Conservation (phyloP, 2,113 vertebrate genomes). For the Fulica atra region DNA sequence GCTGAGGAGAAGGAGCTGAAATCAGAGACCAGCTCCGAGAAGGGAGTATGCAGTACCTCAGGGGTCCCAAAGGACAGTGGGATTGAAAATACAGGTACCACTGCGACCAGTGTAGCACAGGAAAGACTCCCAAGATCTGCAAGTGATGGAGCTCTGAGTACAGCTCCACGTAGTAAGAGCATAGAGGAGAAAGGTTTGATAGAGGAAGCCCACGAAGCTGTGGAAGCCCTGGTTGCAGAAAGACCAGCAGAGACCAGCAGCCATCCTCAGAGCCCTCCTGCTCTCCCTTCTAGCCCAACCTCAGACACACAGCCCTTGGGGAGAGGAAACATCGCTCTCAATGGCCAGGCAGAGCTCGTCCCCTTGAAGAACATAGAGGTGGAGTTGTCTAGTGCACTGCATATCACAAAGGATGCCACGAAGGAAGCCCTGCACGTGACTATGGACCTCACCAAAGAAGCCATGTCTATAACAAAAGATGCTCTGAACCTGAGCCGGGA, state of each 20-base stretch:
- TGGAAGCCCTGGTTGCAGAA: slow-evolving; percentile 76
- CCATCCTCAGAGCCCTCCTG: slow-evolving; percentile 5
- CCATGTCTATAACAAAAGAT: slow-evolving; percentile 91
- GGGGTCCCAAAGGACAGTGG: slow-evolving; percentile 70
- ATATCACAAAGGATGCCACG: slow-evolving; percentile 89
- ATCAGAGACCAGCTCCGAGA: slow-evolving; percentile 66
- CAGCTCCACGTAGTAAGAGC: background rate
- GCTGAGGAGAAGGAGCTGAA: slow-evolving; percentile 55
- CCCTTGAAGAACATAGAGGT: slow-evolving; percentile 85
- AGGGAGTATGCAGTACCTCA: slow-evolving; percentile 20
- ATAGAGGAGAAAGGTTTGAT: slow-evolving; percentile 72
- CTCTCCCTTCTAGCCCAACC: slow-evolving; percentile 37
- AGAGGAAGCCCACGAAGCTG: slow-evolving; percentile 86
- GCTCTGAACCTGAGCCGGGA: slow-evolving; percentile 90
- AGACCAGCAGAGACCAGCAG: slow-evolving; percentile 17
- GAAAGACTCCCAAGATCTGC: slow-evolving; percentile 27
- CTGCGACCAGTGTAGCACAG: background rate
- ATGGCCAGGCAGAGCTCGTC: slow-evolving; percentile 69
- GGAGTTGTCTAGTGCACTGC: slow-evolving; percentile 89
- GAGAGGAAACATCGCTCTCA: background rate
- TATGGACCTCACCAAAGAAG: slow-evolving; percentile 94
- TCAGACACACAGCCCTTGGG: background rate
- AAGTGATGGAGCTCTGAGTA: slow-evolving; percentile 19
- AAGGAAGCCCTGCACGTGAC: slow-evolving; percentile 91
- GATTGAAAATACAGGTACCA: slow-evolving; percentile 39